Evolutionary conservation across 2,888 invertebrate species (phyloP).

Genomic region (Philereme vetulata): DNA sequence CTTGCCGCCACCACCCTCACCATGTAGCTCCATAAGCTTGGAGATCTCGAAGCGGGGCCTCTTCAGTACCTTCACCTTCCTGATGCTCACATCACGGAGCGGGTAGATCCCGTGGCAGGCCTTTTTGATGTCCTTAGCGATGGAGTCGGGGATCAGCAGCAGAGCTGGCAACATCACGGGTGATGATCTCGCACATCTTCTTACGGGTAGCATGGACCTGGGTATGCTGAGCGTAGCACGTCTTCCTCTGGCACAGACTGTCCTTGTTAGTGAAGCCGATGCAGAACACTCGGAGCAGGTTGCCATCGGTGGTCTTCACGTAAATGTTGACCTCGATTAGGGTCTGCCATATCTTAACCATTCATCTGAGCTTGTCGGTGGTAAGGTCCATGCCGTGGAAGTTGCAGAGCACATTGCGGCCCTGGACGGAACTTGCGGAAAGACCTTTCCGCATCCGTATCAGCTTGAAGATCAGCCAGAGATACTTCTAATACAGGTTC

Average conservation of each 20-base stretch:
- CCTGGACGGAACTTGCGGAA: conserved; percentile 99
- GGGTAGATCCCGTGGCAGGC: conserved; percentile 98
- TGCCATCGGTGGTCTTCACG: conserved; percentile 99
- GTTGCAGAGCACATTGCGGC: conserved; percentile 97
- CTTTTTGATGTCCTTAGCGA: conserved; percentile 99
- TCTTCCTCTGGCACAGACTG: conserved; percentile 96
- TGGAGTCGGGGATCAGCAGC: conserved; percentile 98
- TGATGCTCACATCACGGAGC: conserved; percentile 98
- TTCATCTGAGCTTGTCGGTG: conserved; percentile 98
- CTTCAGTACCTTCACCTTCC: no score
- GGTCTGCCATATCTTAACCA: conserved; percentile 99
- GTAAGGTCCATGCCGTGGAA: conserved; percentile 99
- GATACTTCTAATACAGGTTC: conserved; percentile 99
- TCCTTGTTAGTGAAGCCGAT: conserved; percentile 99
- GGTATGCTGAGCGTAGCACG: conserved; percentile 98
- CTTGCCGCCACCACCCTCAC: no score
- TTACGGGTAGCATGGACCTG: conserved; percentile 96
- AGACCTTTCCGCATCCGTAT: conserved; percentile 97
- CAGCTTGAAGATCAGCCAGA: conserved; percentile 98
- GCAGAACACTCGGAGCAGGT: conserved; percentile 97
- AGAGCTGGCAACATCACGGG: conserved; percentile 93
- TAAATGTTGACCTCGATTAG: conserved; percentile 98
- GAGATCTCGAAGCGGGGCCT: no score
- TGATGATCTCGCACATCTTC: conserved; percentile 99
- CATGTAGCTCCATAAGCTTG: no score